Evolutionary conservation across 35 echinoderm and acorn worm species (phyloP), one percentile per base, ranked within the genome.

Genomic region (Ophioderma brevispina): DNA sequence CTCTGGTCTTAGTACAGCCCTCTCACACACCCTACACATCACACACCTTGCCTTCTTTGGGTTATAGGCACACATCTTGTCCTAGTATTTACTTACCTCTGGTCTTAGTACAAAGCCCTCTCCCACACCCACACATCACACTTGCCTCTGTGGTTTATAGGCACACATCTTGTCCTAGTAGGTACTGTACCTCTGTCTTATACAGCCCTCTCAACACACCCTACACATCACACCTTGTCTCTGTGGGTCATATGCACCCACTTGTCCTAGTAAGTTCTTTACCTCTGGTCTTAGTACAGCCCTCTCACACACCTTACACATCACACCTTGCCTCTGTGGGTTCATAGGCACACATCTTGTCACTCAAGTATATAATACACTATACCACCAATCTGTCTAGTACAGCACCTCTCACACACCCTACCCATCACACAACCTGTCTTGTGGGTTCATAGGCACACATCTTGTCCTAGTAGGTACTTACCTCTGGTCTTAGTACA

Each of bases 261-360:
- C 25, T 75, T 76, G 37, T 33, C 25, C 64, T 31, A 76, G 3
- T 23, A 36, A 35, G 15, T 19, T 15, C 31, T 82, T 42, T 83
- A 95, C 97, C 88, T 99, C 97, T 85, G 94, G 93, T 80, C 79
- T 95, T 30, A 99, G 55, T 23, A 99, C 87, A 79, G 97, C 90
- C 88, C 97, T 82, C 40, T 93, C 91, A 49, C 97, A 99, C 0
- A 89, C 97, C 30, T 84, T 90, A 49, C 97, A 99, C 14, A 89
- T 78, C 18, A 99, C 80, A n/a, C 97, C 97, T 35, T 91, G 87
- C 78, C 97, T 81, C 38, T 99, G 93, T 4, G 94, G 97, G 77
- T 99, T 90, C 8, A 99, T 79, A 4, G 97, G 97, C 19, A 88
- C 84, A 35, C 64, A 82, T 40, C 97, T 75, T 0, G 96, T 98